phyloP scores from a whole-genome alignment of 2,797 vertebrate genomes.

The Chrysocyon brachyurus region DNA sequence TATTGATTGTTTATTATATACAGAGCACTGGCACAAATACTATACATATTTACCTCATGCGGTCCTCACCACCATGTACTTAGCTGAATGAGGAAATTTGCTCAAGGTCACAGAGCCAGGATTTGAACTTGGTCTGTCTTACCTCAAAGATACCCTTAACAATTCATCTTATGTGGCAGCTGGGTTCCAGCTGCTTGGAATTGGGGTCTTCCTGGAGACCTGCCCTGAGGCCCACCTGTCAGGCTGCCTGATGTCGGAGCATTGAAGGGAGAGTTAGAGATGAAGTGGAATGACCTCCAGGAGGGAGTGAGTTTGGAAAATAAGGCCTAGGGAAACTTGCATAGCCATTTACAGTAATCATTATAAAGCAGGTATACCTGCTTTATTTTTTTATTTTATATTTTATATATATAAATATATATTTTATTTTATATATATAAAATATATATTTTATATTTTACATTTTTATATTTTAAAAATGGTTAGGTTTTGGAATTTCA shows the following conservation, averaged over 20 bases:
- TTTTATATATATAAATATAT: too few species aligned
- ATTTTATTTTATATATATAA: too few species aligned
- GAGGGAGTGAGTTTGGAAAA: background rate
- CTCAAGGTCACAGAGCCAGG: background rate
- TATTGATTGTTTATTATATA: background rate
- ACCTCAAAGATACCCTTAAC: slow-evolving; percentile 10
- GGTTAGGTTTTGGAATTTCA: slow-evolving; percentile 12
- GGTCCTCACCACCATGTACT: background rate
- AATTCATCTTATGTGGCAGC: background rate
- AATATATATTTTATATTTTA: too few species aligned
- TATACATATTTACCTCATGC: background rate
- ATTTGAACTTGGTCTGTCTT: background rate
- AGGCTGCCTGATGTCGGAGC: background rate
- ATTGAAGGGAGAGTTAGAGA: background rate
- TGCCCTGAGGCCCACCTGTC: background rate
- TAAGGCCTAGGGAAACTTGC: background rate
- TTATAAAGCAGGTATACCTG: background rate
- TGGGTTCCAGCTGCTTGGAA: background rate
- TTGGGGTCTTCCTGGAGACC: background rate
- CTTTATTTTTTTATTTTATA: too few species aligned
- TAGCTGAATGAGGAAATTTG: background rate
- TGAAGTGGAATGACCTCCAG: background rate
- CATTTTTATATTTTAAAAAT: background rate
- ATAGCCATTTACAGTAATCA: background rate
- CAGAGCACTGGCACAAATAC: background rate